Percentiles rank a stretch among this genome's conserved stretches.
phyloP scores from a whole-genome alignment of 2,888 invertebrate genomes.

The Chrysodeixis includens region DNA sequence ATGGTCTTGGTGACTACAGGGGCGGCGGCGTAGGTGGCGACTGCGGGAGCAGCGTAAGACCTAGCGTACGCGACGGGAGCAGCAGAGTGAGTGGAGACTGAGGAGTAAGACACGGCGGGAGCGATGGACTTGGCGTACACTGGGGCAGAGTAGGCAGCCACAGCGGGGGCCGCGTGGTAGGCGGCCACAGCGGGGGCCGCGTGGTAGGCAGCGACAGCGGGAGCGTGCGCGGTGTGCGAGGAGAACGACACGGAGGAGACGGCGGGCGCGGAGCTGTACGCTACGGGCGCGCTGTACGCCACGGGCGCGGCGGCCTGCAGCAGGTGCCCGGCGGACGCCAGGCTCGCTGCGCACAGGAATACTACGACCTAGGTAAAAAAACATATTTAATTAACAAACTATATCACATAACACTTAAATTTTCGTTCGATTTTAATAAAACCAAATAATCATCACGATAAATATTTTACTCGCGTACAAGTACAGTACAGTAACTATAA shows the following conservation, averaged over 20 bases:
- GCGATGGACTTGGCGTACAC: constrained; percentile 66
- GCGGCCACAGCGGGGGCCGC: constrained; percentile 69
- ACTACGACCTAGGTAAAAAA: constrained; percentile 80
- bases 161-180: constrained; percentile 59
- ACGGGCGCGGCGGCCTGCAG: constrained; percentile 76
- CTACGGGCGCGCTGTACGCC: constrained; percentile 79
- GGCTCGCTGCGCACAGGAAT: constrained; percentile 89
- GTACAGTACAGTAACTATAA: neutral
- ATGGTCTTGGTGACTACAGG: too few species aligned
- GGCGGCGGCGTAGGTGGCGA: constrained; percentile 83
- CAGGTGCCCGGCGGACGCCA: constrained; percentile 90
- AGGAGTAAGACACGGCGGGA: constrained; percentile 68
- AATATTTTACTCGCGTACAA: neutral
- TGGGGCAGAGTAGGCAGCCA: constrained; percentile 49
- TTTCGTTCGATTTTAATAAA: neutral
- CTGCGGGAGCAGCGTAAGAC: constrained; percentile 72
- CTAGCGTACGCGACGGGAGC: constrained; percentile 45
- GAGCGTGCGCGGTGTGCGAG: constrained; percentile 53
- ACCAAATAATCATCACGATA: neutral
- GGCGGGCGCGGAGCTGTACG: constrained; percentile 76
- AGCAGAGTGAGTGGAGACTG: constrained; percentile 75
- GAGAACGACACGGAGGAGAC: constrained; percentile 59
- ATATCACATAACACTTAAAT: neutral
- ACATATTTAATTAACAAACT: neutral
- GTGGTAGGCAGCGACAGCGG: constrained; percentile 60